Evolutionary conservation across 2,888 invertebrate species (phyloP).

Genomic region (Empis stercorea): DNA sequence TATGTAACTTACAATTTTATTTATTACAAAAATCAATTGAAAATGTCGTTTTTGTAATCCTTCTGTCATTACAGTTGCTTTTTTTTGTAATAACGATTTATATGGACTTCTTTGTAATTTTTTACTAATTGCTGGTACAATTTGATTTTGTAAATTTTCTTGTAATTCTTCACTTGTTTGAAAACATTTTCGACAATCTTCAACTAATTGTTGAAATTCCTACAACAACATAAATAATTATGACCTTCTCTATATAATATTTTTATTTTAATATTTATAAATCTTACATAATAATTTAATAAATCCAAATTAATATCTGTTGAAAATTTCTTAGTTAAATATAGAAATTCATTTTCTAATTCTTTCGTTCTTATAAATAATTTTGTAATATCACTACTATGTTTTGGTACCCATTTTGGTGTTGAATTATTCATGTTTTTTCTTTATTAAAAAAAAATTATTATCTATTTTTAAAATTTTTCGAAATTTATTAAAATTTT

Average conservation of each 20-base stretch:
- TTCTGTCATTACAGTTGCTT: conserved; percentile 13
- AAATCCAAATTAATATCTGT: conserved; percentile 32
- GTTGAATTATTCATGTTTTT: neutral
- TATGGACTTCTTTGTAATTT: conserved; percentile 33
- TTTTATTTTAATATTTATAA: neutral
- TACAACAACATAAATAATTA: conserved; percentile 1
- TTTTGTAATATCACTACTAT: neutral
- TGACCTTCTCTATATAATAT: neutral
- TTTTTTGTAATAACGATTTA: conserved; percentile 23
- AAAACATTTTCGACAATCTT: conserved; percentile 16
- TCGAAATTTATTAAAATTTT: too few relatives aligned
- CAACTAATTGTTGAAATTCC: conserved; percentile 27
- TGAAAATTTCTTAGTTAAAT: conserved; percentile 29
- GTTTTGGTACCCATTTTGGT: conserved; percentile 1
- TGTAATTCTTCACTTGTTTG: conserved; percentile 11
- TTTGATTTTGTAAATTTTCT: conserved; percentile 8
- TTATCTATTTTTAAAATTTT: too few relatives aligned
- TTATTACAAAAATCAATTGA: conserved; percentile 31
- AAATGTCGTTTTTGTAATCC: conserved; percentile 18
- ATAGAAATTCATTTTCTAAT: conserved; percentile 27
- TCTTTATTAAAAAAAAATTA: neutral
- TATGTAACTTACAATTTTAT: conserved; percentile 23
- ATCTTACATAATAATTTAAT: conserved; percentile 30
- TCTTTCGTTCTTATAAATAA: conserved; percentile 27
- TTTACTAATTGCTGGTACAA: conserved; percentile 16